phyloP scores from a whole-genome alignment of 2,797 vertebrate genomes.

The Taenioides sp. region DNA sequence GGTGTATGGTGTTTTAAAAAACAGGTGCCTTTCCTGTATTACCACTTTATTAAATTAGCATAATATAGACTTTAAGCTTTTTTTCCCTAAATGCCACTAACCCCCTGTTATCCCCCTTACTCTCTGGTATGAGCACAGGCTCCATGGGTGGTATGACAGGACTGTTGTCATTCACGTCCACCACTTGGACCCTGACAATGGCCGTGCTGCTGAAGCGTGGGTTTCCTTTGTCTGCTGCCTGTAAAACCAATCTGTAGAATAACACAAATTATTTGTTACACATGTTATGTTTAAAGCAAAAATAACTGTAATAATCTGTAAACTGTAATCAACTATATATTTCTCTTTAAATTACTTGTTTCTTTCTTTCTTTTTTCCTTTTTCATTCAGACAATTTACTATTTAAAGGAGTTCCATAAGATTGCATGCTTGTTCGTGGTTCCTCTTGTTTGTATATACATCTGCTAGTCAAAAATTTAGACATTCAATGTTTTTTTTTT shows the following conservation, averaged over 20 bases:
- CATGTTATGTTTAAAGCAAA: not conserved
- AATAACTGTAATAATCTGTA: not conserved
- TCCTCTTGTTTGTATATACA: not conserved
- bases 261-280: not conserved
- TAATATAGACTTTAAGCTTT: too few relatives aligned
- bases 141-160: slow-evolving; percentile 80
- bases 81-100: too few relatives aligned
- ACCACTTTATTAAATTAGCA: too few relatives aligned
- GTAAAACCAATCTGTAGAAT: slow-evolving; percentile 82
- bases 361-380: too few relatives aligned
- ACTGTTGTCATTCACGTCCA: slow-evolving; percentile 90
- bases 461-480: too few relatives aligned
- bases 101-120: slow-evolving; percentile 72
- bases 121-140: slow-evolving; percentile 82
- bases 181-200: slow-evolving; percentile 82
- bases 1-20: too few relatives aligned
- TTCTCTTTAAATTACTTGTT: too few relatives aligned
- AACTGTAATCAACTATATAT: too few relatives aligned
- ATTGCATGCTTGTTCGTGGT: not conserved
- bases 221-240: slow-evolving; percentile 87
- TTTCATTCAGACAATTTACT: too few relatives aligned
- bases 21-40: too few relatives aligned
- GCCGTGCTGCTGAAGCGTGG: slow-evolving; percentile 82
- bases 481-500: too few relatives aligned
- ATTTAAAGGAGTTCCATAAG: not conserved